Conservation (phyloP, 1,140 invertebrate species). For the Calycopis cecrops region DNA sequence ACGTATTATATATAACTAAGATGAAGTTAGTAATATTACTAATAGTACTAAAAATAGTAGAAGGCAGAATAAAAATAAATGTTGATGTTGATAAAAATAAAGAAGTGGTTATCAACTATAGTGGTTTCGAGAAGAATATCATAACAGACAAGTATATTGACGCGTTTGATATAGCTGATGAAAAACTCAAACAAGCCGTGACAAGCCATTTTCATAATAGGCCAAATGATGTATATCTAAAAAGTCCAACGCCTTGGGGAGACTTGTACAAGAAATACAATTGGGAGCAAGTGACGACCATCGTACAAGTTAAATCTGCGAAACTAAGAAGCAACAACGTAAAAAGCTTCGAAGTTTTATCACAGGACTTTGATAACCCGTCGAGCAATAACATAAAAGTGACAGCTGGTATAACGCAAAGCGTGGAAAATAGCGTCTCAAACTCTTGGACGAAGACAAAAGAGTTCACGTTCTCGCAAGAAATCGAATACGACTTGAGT, state of each 20-base stretch:
- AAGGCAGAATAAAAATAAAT: slow-evolving; percentile 29
- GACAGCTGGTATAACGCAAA: slow-evolving; percentile 51
- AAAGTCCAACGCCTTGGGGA: slow-evolving; percentile 50
- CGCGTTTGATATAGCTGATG: slow-evolving; percentile 23
- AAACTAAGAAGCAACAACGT: slow-evolving; percentile 32
- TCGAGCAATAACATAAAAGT: slow-evolving; percentile 49
- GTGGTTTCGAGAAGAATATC: slow-evolving; percentile 26
- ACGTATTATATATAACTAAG: not conserved
- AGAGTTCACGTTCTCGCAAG: slow-evolving; percentile 36
- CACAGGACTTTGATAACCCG: slow-evolving; percentile 51
- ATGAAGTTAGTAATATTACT: slow-evolving; percentile 7
- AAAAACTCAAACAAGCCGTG: slow-evolving; percentile 31
- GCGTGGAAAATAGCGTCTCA: slow-evolving; percentile 46
- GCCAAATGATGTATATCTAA: slow-evolving; percentile 36
- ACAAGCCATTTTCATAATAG: slow-evolving; percentile 26
- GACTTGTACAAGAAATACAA: slow-evolving; percentile 49
- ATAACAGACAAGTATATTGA: slow-evolving; percentile 26
- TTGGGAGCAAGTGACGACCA: slow-evolving; percentile 43
- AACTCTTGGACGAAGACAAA: slow-evolving; percentile 42
- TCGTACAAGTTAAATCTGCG: slow-evolving; percentile 44
- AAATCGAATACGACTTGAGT: slow-evolving; percentile 45
- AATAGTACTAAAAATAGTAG: slow-evolving; percentile 4
- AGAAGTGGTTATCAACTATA: slow-evolving; percentile 24
- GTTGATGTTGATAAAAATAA: slow-evolving; percentile 19
- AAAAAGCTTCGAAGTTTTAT: slow-evolving; percentile 34